phyloP scores from a whole-genome alignment of 2,888 invertebrate species.

The Tipula confusa region DNA sequence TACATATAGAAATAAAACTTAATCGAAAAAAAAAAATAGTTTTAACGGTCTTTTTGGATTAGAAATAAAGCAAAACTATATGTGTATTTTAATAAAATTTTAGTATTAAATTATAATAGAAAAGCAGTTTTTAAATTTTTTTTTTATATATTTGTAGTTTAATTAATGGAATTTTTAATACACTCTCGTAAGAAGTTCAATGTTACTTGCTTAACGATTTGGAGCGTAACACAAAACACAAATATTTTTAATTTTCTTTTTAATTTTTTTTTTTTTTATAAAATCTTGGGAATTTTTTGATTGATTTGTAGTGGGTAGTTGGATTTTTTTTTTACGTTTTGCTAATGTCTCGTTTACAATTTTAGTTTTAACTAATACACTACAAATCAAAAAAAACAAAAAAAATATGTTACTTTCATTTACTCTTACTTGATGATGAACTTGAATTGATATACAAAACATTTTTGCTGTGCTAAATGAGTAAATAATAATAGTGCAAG shows the following conservation, averaged over 20 bases:
- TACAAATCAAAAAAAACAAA: not conserved
- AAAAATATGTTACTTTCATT: not conserved
- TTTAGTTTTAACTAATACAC: not conserved
- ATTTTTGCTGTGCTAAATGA: not conserved
- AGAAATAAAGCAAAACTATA: not conserved
- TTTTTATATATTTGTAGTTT: not conserved
- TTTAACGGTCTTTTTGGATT: slow-evolving; percentile 9
- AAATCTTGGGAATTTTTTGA: not conserved
- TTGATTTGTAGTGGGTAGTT: not conserved
- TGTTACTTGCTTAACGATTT: not conserved
- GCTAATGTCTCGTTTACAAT: not conserved
- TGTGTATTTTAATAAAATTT: not conserved
- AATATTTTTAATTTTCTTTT: not conserved
- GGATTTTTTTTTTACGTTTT: not conserved
- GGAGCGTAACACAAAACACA: slow-evolving; percentile 3
- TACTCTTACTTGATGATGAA: slow-evolving; percentile 3
- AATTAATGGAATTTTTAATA: slow-evolving; percentile 17
- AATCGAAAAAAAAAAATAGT: not conserved
- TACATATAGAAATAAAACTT: not conserved
- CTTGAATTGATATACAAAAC: not conserved
- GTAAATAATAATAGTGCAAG: not conserved
- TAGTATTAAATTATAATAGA: not conserved
- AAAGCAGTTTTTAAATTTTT: not conserved
- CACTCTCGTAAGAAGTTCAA: not conserved
- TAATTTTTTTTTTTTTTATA: not conserved